phyloP scores from a whole-genome alignment of 1,140 invertebrate genomes.

The Maconellicoccus hirsutus region DNA sequence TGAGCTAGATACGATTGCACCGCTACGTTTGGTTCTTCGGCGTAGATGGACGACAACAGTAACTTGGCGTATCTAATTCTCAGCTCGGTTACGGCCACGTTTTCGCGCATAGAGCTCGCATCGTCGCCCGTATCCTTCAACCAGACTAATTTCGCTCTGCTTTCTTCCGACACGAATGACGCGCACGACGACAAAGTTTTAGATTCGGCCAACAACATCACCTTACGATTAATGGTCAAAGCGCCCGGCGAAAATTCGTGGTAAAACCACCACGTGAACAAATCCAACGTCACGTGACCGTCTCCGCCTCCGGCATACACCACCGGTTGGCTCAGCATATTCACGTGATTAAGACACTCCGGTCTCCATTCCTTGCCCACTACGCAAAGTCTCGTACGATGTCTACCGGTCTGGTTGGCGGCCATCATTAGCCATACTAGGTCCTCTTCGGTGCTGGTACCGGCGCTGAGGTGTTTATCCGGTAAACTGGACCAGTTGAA shows the following conservation, averaged over 20 bases:
- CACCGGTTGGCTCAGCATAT: conserved; percentile 43
- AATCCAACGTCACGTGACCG: conserved; percentile 38
- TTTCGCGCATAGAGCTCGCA: not conserved
- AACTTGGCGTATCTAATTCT: conserved; percentile 36
- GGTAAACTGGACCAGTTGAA: conserved; percentile 11
- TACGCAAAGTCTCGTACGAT: conserved; percentile 40
- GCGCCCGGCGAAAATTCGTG: conserved; percentile 41
- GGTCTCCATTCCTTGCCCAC: conserved; percentile 41
- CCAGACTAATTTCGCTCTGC: not conserved
- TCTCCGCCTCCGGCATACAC: conserved; percentile 42
- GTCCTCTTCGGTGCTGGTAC: not conserved
- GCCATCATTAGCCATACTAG: conserved; percentile 41
- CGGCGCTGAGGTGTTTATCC: not conserved
- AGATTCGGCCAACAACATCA: conserved; percentile 37
- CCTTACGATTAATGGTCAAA: conserved; percentile 39
- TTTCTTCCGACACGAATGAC: conserved; percentile 31
- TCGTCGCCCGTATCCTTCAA: not conserved
- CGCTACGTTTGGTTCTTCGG: conserved; percentile 28
- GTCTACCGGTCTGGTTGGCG: conserved; percentile 39
- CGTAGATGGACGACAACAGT: conserved; percentile 31
- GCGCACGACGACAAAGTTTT: conserved; percentile 24
- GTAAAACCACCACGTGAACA: conserved; percentile 44
- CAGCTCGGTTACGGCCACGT: conserved; percentile 28
- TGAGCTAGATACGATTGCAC: conserved; percentile 33
- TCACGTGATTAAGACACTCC: conserved; percentile 38